These are phyloP conservation scores for Panopea generosa DNA, from an alignment of 2,888 invertebrate genomes.

Conservation along the genomic window DNA sequence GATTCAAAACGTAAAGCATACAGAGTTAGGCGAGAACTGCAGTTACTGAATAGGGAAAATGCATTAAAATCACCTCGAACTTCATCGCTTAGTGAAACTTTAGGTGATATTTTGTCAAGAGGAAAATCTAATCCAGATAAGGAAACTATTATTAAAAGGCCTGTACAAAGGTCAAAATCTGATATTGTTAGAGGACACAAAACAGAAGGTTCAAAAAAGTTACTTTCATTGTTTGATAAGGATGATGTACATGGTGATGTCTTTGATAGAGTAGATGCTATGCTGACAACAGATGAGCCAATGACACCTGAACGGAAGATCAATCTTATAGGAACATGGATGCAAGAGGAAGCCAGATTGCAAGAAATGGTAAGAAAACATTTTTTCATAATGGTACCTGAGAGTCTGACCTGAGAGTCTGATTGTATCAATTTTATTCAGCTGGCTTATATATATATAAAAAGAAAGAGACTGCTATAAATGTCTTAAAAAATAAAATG, in stretches of 20 bases:
- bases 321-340: constrained; percentile 54
- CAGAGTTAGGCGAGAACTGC: constrained; percentile 50
- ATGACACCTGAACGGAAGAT: constrained; percentile 48
- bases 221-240: constrained; percentile 3
- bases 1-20: constrained; percentile 55
- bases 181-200: constrained; percentile 32
- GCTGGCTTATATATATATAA: too few relatives aligned
- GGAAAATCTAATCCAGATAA: constrained; percentile 7
- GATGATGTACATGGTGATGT: too few relatives aligned
- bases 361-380: constrained; percentile 59
- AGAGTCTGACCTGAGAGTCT: too few relatives aligned
- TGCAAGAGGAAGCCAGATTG: constrained; percentile 60
- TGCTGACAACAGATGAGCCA: constrained; percentile 22
- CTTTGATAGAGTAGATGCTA: neutral
- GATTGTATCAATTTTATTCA: too few relatives aligned
- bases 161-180: constrained; percentile 51
- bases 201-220: constrained; percentile 30
- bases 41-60: constrained; percentile 51
- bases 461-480: too few relatives aligned
- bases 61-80: constrained; percentile 30
- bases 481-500: too few relatives aligned
- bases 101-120: constrained; percentile 10
- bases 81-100: neutral
- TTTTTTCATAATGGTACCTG: too few relatives aligned
- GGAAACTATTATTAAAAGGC: constrained; percentile 21